These are phyloP conservation scores for Drosophila santomea DNA, from an alignment of 1,140 invertebrate species.

Conservation along the genomic window DNA sequence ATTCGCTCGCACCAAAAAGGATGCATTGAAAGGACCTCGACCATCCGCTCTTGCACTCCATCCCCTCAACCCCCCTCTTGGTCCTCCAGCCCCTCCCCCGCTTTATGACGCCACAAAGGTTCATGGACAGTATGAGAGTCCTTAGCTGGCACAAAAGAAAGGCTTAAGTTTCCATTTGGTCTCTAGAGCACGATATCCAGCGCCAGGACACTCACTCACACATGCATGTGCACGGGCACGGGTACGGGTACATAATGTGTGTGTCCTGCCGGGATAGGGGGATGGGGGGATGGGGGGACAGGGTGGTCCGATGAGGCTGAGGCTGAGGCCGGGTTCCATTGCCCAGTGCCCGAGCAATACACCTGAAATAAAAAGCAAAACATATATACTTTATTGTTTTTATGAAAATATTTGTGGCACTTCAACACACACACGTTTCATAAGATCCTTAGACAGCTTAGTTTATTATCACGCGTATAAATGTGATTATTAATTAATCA, in stretches of 20 bases:
- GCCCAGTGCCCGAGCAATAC: conserved; percentile 12
- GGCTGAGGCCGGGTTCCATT: conserved; percentile 13
- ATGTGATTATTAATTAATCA: neutral
- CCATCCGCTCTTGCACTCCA: conserved; percentile 23
- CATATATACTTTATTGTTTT: no score
- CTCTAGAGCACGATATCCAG: conserved; percentile 82
- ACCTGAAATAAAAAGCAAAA: neutral
- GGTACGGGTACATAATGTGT: conserved; percentile 18
- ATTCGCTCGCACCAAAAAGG: conserved; percentile 75
- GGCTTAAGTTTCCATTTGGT: conserved; percentile 84
- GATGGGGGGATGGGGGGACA: no score
- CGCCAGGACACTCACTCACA: conserved; percentile 55
- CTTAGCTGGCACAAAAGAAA: conserved; percentile 82
- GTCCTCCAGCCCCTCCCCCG: neutral
- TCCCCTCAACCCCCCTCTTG: no score
- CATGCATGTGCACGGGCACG: conserved; percentile 5
- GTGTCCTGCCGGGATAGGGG: conserved; percentile 16
- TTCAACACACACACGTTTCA: no score
- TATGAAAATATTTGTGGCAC: no score
- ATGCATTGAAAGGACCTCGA: conserved; percentile 73
- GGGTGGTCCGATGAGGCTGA: neutral
- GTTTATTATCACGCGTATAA: no score
- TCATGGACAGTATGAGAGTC: conserved; percentile 83
- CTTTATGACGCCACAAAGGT: conserved; percentile 69
- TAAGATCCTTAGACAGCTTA: no score